These are phyloP conservation scores for Raphicerus campestris DNA, from an alignment of 2,113 vertebrate genomes.

Conservation along the genomic window DNA sequence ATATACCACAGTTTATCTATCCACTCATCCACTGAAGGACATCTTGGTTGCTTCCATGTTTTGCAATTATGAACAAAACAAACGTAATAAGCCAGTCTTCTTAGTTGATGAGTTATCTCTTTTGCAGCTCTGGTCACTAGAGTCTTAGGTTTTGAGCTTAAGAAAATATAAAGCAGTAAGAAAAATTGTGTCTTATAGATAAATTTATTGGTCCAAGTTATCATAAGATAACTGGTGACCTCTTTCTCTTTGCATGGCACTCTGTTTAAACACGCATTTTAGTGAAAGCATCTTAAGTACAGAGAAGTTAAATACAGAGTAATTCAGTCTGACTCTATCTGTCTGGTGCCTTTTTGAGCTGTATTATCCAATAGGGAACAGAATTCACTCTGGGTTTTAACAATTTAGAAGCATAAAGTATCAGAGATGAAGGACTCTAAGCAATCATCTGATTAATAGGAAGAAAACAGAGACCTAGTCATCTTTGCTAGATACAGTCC, in stretches of 20 bases:
- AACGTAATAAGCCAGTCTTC: neutral
- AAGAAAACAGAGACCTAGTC: neutral
- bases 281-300: slow-evolving; percentile 30
- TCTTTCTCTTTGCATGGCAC: neutral
- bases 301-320: slow-evolving; percentile 50
- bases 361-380: slow-evolving; percentile 49
- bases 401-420: slow-evolving; percentile 5
- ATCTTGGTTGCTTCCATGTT: neutral
- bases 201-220: neutral
- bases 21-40: neutral
- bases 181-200: neutral
- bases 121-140: neutral
- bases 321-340: slow-evolving; percentile 45
- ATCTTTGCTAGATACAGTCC: neutral
- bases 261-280: slow-evolving; percentile 28
- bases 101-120: neutral
- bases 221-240: neutral
- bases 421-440: slow-evolving; percentile 6
- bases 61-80: neutral
- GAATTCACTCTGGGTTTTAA: slow-evolving; percentile 33
- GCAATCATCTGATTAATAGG: slow-evolving; percentile 25
- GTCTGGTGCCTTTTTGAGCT: slow-evolving; percentile 23
- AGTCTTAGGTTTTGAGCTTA: slow-evolving; percentile 20
- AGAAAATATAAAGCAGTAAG: slow-evolving; percentile 33
- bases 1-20: neutral